Base-by-base conservation (phyloP, 2,888 invertebrate species). In the Scaptomyza reducta region DNA sequence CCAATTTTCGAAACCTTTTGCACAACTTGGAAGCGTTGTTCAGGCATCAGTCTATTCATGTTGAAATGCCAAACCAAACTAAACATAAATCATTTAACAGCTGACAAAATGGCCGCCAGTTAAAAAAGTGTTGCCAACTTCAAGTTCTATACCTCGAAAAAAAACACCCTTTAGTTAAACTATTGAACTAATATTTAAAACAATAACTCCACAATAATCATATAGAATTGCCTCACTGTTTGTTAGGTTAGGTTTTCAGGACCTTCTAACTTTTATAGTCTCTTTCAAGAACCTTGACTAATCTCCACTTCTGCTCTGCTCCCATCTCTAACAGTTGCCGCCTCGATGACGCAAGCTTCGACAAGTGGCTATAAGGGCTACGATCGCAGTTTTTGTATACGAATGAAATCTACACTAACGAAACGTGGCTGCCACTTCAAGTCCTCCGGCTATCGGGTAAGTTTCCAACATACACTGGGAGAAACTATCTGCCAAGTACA, bases 361-460 rank as follows among this genome's bases (percentile, higher is more conserved):
- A 94, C 94, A 64, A 93, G 94, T 57, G 92, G 94, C 73, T 97
- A 95, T 92, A 95, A 96, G 90, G 97, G 97, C 40, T 95, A 96
- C 92, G 97, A 98, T 88, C 93, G 98, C 88, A 97, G 97, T 44
- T 98, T 98, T 92, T 99, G 98, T 92, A 94, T 99, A 50, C 94
- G 99, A 77, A 99, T 99, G 98, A 99, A 99, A 92, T 99, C 99
- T 58, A 99, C 99, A 0, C 93, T 99, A 70, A 98, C 99, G 51
- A 99, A 99, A 93, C 93, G 99, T 88, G 99, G 99, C 65, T 99
- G 98, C 91, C 98, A 98, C 92, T 98, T 98, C 92, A 98, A 98
- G 92, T 97, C 97, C 40, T 98, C 97, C 74, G 98, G 98, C 92
- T 98, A 97, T 92, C 94, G 98, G 94, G 98, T 98, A 93, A 95